Evolutionary conservation across 2,797 vertebrate genomes (phyloP).

Genomic region (Australoheros facetus): DNA sequence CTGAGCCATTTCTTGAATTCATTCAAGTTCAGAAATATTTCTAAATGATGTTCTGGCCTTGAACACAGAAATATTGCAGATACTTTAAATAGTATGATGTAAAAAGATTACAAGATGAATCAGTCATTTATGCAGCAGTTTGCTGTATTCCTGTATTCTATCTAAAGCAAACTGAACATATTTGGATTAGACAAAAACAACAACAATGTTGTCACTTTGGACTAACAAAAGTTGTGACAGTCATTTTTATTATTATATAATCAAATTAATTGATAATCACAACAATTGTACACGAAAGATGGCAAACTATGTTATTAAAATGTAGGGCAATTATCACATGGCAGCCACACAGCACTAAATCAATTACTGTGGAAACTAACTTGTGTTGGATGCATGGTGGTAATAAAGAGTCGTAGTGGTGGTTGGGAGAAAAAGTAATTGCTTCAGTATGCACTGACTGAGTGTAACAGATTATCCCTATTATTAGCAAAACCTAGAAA

Average conservation of each 20-base stretch:
- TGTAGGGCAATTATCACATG: constrained; percentile 5
- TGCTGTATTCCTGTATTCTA: too few relatives aligned
- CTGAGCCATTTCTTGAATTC: neutral
- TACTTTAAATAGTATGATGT: too few relatives aligned
- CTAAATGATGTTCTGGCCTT: neutral
- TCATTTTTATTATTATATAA: neutral
- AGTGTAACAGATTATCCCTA: constrained; percentile 28
- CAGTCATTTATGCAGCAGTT: neutral
- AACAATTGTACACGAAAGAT: neutral
- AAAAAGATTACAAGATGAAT: neutral
- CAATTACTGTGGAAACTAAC: constrained; percentile 24
- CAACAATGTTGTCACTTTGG: neutral
- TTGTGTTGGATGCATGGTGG: constrained; percentile 20
- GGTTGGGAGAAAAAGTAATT: constrained; percentile 34
- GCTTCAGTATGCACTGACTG: constrained; percentile 38
- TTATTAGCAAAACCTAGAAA: constrained; percentile 31
- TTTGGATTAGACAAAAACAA: neutral
- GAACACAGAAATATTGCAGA: too few relatives aligned
- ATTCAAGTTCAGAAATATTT: neutral
- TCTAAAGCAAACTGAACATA: neutral
- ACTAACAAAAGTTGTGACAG: neutral
- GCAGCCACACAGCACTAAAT: constrained; percentile 18
- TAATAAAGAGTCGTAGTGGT: constrained; percentile 24
- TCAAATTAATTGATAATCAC: neutral
- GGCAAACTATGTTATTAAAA: neutral